These are phyloP conservation scores for Aphrophora alni DNA, from an alignment of 2,888 invertebrate genomes.

Conservation along the genomic window DNA sequence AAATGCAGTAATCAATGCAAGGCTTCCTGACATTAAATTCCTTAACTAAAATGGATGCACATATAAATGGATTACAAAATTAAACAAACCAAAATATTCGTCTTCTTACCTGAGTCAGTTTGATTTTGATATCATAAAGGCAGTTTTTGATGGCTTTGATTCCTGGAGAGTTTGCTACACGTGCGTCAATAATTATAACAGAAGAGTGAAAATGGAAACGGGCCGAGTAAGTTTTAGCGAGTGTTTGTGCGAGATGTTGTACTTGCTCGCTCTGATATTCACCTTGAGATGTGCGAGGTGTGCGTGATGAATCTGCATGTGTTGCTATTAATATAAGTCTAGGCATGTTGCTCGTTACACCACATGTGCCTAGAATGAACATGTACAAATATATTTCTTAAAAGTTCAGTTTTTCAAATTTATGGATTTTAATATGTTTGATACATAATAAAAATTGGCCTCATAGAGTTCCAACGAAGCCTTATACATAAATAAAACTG, in stretches of 20 bases:
- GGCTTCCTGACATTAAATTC: neutral
- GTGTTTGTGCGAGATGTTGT: slow-evolving; percentile 60
- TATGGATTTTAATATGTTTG: too few relatives aligned
- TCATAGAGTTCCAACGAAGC: too few relatives aligned
- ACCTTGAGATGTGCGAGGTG: slow-evolving; percentile 62
- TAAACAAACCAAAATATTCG: neutral
- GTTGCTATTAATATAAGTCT: slow-evolving; percentile 68
- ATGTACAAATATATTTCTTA: too few relatives aligned
- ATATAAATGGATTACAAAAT: neutral
- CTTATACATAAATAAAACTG: slow-evolving; percentile 36
- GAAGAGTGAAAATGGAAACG: slow-evolving; percentile 64
- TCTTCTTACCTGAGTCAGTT: slow-evolving; percentile 61
- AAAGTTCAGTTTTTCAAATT: too few relatives aligned
- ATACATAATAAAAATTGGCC: neutral
- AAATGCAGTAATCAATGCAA: neutral
- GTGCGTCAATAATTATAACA: slow-evolving; percentile 67
- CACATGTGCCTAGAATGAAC: slow-evolving; percentile 64
- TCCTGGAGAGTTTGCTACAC: slow-evolving; percentile 66
- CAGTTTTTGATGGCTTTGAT: slow-evolving; percentile 66
- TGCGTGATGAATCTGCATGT: slow-evolving; percentile 65
- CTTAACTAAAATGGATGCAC: neutral
- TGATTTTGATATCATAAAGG: slow-evolving; percentile 61
- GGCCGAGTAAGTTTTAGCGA: slow-evolving; percentile 59
- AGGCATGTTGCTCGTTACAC: slow-evolving; percentile 61
- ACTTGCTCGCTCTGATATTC: slow-evolving; percentile 66